Base-by-base conservation (phyloP, 2,113 vertebrate species). In the Tautogolabrus adspersus region DNA sequence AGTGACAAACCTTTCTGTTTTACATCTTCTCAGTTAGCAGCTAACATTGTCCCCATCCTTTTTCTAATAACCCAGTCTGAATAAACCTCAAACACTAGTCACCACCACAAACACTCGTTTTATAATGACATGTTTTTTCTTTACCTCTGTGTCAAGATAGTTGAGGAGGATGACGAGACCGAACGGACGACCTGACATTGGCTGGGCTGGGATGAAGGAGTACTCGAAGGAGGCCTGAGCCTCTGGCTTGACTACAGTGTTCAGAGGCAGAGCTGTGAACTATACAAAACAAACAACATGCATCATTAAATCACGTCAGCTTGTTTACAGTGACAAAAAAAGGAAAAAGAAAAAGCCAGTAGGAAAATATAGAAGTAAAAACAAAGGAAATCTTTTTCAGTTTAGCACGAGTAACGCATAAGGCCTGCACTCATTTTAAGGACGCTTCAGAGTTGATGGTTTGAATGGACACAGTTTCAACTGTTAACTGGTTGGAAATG, bases 191-290 rank as follows among this genome's bases (percentile, higher is more conserved):
- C 94, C 93, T 1, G 94, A 90, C 94, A 95, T 95, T 11, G 87
- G 92, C 83, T 94, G 93, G 40, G 93, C 93, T 6, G 94, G 94
- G 86, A 95, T 94, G 69, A 95, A 95, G 26, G 94, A 95, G 78
- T 95, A 95, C 79, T 95, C 94, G 12, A 95, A 95, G 59, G 94
- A 92, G 5, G 94, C 94, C 89, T 95, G 94, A 54, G 89, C 86
- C 79, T 93, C 68, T 0, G 94, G 92, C 79, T 87, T 90, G 23
- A 95, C 89, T 11, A 91, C 70, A 0, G 84, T 91, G 85, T 82
- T 92, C 86, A 95, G 81, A 62, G 93, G 84, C 83, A 95, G 69
- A 19, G 94, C 94, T 85, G 94, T 95, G 87, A 95, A 95, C 94
- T 95, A 46, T 10, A 82, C 54, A 85, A 79, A 11, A 81, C 6